Percentiles rank a stretch among this genome's conserved stretches.
These are phyloP conservation scores for Pelosia muscerda DNA, from an alignment of 2,888 invertebrate species.

Conservation along the genomic window DNA sequence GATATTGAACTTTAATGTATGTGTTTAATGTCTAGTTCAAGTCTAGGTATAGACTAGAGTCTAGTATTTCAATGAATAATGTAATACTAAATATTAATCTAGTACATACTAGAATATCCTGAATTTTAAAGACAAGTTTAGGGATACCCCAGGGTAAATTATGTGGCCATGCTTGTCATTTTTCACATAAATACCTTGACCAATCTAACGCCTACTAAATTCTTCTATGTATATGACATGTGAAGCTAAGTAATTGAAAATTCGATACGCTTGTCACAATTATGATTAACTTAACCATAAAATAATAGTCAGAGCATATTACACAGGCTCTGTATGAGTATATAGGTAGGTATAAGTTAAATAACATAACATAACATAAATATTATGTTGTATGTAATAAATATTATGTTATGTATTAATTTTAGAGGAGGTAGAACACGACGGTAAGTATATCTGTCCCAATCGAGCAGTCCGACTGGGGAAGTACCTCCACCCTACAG, in stretches of 20 bases:
- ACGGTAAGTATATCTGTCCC: too few species aligned
- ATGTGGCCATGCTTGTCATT: constrained; percentile 12
- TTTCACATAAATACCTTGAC: background rate
- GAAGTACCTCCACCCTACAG: too few species aligned
- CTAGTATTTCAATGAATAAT: background rate
- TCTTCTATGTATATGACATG: background rate
- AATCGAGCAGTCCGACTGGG: too few species aligned
- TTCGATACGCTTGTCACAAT: background rate
- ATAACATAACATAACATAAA: too few species aligned
- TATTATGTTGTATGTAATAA: too few species aligned
- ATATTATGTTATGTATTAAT: too few species aligned
- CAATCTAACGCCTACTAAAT: background rate
- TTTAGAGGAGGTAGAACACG: too few species aligned
- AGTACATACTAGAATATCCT: background rate
- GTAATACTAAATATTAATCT: background rate
- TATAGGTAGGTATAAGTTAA: too few species aligned
- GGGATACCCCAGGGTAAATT: constrained; percentile 6
- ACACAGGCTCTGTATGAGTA: background rate
- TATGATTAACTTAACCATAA: background rate
- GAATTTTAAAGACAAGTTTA: background rate
- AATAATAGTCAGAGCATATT: background rate
- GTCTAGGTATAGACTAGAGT: too few species aligned
- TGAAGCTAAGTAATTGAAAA: constrained; percentile 13
- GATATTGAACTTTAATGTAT: background rate
- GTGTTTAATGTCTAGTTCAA: background rate